Evolutionary conservation across 1,140 invertebrate species (phyloP), one percentile per base, ranked within the genome.

Genomic region (Drosophila arizonae): DNA sequence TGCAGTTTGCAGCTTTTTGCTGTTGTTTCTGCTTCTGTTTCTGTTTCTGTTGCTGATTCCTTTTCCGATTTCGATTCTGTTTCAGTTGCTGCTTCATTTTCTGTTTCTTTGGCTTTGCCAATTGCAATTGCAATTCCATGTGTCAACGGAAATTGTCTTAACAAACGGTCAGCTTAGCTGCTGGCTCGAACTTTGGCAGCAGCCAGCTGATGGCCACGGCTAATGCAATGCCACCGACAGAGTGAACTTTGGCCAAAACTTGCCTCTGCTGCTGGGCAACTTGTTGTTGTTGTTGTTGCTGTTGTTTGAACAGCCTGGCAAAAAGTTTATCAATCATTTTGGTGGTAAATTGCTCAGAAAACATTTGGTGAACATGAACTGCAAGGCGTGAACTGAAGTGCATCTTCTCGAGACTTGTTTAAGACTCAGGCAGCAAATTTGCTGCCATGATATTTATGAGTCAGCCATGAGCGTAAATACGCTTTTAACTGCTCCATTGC

Each of bases 321-420:
- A 74, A 74, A 76, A 90, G 73, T 90, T 90, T 89, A 90, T 90
- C 89, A 90, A 90, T 90, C 89, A 90, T 90, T 90, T 90, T 86
- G 89, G 76, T 71, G 89, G 76, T 90, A 89, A 90, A 90, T 90
- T 90, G 88, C 81, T 90, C 86, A 80, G 88, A 82, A 86, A 86
- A 88, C 80, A 77, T 81, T 72, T 67, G 55, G 58, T 65, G 74
- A 66, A 76, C 73, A 77, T 69, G 64, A 79, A 77, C 51, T 77
- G 65, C n/a, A 70, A 54, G 8, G 43, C 8, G 24, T 52, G 66
- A 61, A 68, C 21, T 24, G 21, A 30, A 33, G 45, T 63, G 57
- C 41, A 73, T 21, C 30, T 52, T 28, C 48, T 43, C 21, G 15
- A 33, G 51, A 36, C 17, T 30, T 30, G 41, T 52, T 36, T 54